Evolutionary conservation across 30 jellyfish, hydroid and myxozoan genomes (phyloP), one percentile per base, ranked within the genome.

Genomic region (Clytia hemisphaerica): DNA sequence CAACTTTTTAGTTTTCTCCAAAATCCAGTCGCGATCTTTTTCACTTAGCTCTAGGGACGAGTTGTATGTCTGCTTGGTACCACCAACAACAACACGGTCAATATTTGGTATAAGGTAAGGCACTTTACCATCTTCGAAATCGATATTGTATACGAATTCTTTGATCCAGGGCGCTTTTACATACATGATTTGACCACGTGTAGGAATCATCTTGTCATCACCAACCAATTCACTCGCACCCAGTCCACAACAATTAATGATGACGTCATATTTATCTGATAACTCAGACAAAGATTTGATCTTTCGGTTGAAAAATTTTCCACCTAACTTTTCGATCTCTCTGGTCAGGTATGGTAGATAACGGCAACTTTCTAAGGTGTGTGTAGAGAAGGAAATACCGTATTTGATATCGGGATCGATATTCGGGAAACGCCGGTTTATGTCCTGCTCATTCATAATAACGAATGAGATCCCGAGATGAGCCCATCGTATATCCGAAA

Each of bases 81-180:
- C 89, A 6, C 94, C 94, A 40, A 82, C 50, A 1, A 82, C 84
- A 36, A 73, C 57, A n/a, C 44, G 25, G 70, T 57, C 70, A 21
- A 21, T 37, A 44, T 74, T 74, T 22, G 90, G 90, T 27, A 60
- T 45, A 2, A 82, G 40, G 69, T 82, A 74, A 6, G 49, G 71
- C 7, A 59, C 10, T 24, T 24, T 36, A 3, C 78, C 57, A 12
- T 64, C 64, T n/a, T n/a, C n/a, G 24, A 25, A 30, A 6, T 32
- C 58, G 26, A 63, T 12, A 44, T 42, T 16, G 14, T 19, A 12
- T 10, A 57, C 16, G 48, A 78, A 83, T 10, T 64, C 75, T 48
- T 59, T 59, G 2, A 83, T 50, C 95, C 95, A 83, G 0, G 95
- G 95, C 4, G 95, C 95, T 58, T 83, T 64, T 26, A 83, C 69